Conservation (phyloP, 2,888 invertebrate species). For the Coenonympha arcania region DNA sequence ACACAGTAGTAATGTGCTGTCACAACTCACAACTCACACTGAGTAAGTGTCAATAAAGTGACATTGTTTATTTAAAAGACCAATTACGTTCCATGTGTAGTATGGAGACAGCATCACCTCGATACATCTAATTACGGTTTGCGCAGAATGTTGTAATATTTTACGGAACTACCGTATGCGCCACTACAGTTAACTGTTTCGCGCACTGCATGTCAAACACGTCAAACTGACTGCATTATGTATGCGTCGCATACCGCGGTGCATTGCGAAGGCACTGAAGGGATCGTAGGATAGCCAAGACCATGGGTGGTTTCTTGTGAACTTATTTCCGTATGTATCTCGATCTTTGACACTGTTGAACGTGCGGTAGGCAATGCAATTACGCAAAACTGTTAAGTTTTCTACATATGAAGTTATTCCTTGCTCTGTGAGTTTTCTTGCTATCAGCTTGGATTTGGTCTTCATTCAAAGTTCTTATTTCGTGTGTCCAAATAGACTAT, state of each 20-base stretch:
- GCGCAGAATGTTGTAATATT: conserved; percentile 23
- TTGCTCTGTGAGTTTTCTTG: neutral
- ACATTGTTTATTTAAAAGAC: conserved; percentile 11
- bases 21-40: too few relatives aligned
- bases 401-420: too few relatives aligned
- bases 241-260: conserved; percentile 46
- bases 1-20: too few relatives aligned
- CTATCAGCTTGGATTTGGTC: too few relatives aligned
- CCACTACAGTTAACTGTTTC: conserved; percentile 49
- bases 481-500: too few relatives aligned
- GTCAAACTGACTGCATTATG: conserved; percentile 44
- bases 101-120: conserved; percentile 14
- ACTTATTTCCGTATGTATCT: conserved; percentile 6
- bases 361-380: neutral
- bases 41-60: conserved; percentile 4
- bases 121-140: conserved; percentile 23
- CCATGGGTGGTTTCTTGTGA: conserved; percentile 51
- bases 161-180: conserved; percentile 29
- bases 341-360: neutral
- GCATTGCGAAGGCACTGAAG: conserved; percentile 40
- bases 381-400: neutral
- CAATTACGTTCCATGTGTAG: conserved; percentile 3
- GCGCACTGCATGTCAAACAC: conserved; percentile 48
- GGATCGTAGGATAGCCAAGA: conserved; percentile 56
- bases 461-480: too few relatives aligned